Evolutionary conservation across 2,113 vertebrate species (phyloP).

Genomic region (Epinephelus lanceolatus): DNA sequence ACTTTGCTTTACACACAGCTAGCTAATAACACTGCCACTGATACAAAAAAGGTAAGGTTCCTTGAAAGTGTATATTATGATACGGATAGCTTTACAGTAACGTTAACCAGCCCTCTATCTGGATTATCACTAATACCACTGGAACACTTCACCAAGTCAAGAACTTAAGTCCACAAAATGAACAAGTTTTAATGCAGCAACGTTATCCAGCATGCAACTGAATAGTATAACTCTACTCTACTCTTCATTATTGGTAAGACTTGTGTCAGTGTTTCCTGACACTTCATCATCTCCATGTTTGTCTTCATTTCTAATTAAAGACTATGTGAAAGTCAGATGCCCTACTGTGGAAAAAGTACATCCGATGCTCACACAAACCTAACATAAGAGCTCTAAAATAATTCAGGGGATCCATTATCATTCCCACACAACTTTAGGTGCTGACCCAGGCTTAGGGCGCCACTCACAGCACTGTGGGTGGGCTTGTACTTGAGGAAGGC

Average conservation of each 20-base stretch:
- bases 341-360: not conserved
- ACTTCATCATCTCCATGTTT: not conserved
- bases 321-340: conserved; percentile 33
- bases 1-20: no score
- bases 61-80: no score
- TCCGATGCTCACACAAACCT: conserved; percentile 23
- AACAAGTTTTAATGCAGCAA: not conserved
- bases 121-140: not conserved
- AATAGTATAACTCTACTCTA: not conserved
- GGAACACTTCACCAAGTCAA: not conserved
- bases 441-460: conserved; percentile 65
- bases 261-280: not conserved
- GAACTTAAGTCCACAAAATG: not conserved
- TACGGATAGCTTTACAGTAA: not conserved
- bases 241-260: not conserved
- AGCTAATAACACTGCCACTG: not conserved
- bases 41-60: not conserved
- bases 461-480: conserved; percentile 52
- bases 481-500: conserved; percentile 51
- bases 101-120: not conserved
- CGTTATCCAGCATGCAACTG: not conserved
- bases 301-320: conserved; percentile 6
- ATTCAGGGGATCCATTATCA: conserved; percentile 25
- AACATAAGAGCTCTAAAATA: conserved; percentile 5
- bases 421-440: conserved; percentile 55